phyloP scores from a whole-genome alignment of 2,113 vertebrate genomes.

The Microtus pennsylvanicus region DNA sequence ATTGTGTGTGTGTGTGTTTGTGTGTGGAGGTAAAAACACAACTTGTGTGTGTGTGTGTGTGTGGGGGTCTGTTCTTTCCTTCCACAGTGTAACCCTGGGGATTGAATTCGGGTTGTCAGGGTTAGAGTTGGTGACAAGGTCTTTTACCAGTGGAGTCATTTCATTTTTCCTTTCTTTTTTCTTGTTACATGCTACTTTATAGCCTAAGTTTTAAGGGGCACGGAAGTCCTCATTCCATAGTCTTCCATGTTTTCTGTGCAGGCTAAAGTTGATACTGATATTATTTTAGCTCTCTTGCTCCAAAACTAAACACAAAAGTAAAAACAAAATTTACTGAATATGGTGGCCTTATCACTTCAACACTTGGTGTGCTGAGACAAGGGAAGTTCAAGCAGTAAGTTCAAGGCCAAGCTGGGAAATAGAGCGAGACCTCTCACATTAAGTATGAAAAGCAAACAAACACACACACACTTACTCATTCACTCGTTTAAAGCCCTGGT shows the following conservation, averaged over 20 bases:
- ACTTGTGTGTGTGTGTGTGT: not conserved
- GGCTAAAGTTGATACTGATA: not conserved
- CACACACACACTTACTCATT: not conserved
- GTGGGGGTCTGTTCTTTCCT: not conserved
- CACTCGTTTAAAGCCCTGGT: not conserved
- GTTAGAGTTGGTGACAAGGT: too few species aligned
- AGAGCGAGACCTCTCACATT: not conserved
- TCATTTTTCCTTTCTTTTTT: not conserved
- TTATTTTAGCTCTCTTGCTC: not conserved
- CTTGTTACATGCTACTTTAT: not conserved
- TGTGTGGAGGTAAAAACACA: not conserved
- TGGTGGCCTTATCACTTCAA: not conserved
- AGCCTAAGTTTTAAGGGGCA: constrained; percentile 7
- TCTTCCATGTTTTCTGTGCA: constrained; percentile 18
- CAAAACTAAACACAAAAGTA: not conserved
- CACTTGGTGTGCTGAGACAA: not conserved
- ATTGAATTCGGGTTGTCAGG: not conserved
- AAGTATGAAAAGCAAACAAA: not conserved
- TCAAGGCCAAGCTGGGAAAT: not conserved
- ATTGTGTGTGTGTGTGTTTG: not conserved
- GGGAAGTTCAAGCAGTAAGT: not conserved
- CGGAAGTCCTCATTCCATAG: not conserved
- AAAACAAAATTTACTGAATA: not conserved
- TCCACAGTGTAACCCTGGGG: not conserved
- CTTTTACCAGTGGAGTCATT: not conserved